These are phyloP conservation scores for Patiria miniata DNA, from an alignment of 35 echinoderm and acorn worm genomes.

Conservation along the genomic window DNA sequence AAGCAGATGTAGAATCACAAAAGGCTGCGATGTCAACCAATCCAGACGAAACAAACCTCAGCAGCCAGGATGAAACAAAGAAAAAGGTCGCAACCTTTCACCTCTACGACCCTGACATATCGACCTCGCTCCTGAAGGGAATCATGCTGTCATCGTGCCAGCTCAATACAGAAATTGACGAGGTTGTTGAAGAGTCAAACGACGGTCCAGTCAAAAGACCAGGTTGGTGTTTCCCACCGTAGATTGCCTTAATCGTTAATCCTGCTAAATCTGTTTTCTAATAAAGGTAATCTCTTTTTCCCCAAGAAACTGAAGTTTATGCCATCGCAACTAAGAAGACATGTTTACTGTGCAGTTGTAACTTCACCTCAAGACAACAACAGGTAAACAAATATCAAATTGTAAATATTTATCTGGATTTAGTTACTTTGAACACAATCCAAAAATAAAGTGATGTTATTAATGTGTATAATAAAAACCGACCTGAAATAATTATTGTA, in stretches of 20 bases:
- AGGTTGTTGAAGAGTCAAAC: not conserved
- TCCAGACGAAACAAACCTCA: not conserved
- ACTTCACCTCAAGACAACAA: slow-evolving; percentile 64
- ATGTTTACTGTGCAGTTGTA: slow-evolving; percentile 65
- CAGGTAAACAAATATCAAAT: slow-evolving; percentile 57
- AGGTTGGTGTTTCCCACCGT: too few species aligned
- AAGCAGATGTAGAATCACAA: too few species aligned
- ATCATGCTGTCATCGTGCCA: slow-evolving; percentile 39
- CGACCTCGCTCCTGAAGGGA: not conserved
- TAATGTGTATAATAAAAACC: too few species aligned
- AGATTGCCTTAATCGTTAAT: not conserved
- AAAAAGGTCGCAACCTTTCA: not conserved
- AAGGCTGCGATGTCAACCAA: too few species aligned
- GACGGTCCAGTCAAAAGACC: not conserved
- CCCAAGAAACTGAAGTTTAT: slow-evolving; percentile 40
- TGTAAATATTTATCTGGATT: not conserved
- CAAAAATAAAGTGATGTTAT: too few species aligned
- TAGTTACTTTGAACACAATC: too few species aligned
- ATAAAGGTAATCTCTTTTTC: not conserved
- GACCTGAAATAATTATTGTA: not conserved
- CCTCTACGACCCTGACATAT: not conserved
- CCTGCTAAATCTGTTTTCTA: not conserved
- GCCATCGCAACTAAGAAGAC: slow-evolving; percentile 65
- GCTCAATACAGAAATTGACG: slow-evolving; percentile 22
- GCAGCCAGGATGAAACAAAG: not conserved